phyloP scores from a whole-genome alignment of 2,113 vertebrate species.

The Microcebus murinus region DNA sequence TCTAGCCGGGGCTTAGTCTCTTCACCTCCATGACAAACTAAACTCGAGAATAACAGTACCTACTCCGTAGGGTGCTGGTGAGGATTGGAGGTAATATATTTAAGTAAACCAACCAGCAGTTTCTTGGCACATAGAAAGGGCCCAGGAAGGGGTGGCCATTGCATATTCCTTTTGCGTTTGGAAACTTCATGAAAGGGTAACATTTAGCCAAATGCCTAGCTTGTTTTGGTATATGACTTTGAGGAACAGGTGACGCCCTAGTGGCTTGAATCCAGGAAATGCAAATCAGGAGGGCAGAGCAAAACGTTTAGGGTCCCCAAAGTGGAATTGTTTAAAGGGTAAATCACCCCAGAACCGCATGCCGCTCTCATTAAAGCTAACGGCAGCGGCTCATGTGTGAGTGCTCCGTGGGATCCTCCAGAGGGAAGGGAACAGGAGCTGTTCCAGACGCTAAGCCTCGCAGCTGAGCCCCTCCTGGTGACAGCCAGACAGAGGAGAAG shows the following conservation, averaged over 20 bases:
- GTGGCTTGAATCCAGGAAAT: neutral
- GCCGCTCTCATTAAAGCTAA: neutral
- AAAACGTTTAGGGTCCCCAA: neutral
- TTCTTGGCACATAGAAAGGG: no score
- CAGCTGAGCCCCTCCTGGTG: neutral
- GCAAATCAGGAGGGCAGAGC: neutral
- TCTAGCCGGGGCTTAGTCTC: neutral
- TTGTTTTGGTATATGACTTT: neutral
- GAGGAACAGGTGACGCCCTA: neutral
- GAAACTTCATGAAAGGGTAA: neutral
- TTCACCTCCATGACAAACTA: rapidly evolving
- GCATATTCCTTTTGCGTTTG: neutral
- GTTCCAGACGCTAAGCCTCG: neutral
- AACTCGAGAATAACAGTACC: rapidly evolving
- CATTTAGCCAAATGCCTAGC: neutral
- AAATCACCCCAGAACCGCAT: neutral
- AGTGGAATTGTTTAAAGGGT: neutral
- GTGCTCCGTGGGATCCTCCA: rapidly evolving
- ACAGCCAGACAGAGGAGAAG: rapidly evolving
- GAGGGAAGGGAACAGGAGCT: neutral
- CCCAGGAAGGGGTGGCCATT: neutral
- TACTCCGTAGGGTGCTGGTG: rapidly evolving
- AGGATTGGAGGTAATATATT: rapidly evolving
- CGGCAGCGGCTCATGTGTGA: neutral
- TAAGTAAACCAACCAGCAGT: neutral